Base-by-base conservation (phyloP, 2,113 vertebrate genomes). In the Bubo blakistoni region DNA sequence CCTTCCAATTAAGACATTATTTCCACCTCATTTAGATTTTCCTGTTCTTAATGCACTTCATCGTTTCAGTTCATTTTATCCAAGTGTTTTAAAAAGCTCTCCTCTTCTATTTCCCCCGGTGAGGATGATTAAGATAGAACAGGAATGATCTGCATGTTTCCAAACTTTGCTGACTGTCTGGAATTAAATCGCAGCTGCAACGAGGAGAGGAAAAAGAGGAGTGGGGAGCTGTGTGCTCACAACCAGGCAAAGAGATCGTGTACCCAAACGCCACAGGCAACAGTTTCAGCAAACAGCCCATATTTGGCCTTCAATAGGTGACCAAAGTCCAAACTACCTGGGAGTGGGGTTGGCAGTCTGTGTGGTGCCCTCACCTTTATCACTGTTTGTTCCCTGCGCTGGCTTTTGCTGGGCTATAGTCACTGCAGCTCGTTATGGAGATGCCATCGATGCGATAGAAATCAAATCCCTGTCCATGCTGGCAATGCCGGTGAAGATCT, bases 1-100 rank as follows among this genome's bases (percentile, higher is more conserved):
- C 72, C 86, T 91, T 92, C 88, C 72, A 97, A 97, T 97, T 95
- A 96, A 97, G 91, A 92, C 11, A 40, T 92, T 89, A 92, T 96
- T 98, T 97, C 95, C 91, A 96, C 77, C 83, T 81, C 97, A 97
- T 97, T 97, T 97, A 79, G 71, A 88, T 95, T 91, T 95, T 94
- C 95, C 93, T 86, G 40, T 95, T 96, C 97, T 97, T 72, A 85
- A 91, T 73, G 77, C 63, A 58, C 58, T 96, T 95, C 91, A 62
- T 90, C 81, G 11, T 90, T 94, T 80, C 59, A 92, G 71, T 66
- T 71, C 86, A 82, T 88, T 97, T 95, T 95, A 96, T 91, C 92
- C 95, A 92, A 72, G 70, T 79, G 73, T 88, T 94, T 96, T 95
- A 74, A 86, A 95, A 92, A 95, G 40, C 89, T 80, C 84, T 82